These are phyloP conservation scores for Calliopum simillimum DNA, from an alignment of 2,888 invertebrate genomes.

Conservation along the genomic window DNA sequence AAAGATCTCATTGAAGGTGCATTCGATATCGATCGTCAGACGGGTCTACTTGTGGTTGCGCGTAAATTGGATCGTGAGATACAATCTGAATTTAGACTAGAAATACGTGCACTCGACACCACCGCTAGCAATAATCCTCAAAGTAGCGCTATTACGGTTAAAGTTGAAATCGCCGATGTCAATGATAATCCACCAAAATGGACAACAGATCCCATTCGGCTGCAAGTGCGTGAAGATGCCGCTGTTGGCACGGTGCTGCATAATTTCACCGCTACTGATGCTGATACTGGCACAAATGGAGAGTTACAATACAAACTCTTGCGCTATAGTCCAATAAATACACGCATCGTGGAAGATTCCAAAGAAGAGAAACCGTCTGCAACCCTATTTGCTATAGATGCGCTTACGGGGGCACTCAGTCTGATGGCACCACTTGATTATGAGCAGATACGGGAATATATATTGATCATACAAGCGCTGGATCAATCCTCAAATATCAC, in stretches of 20 bases:
- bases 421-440: slow-evolving; percentile 81
- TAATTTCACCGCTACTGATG: slow-evolving; percentile 89
- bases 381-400: slow-evolving; percentile 79
- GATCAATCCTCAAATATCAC: slow-evolving; percentile 82
- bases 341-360: neutral
- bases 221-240: slow-evolving; percentile 81
- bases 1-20: slow-evolving; percentile 79
- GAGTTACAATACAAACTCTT: slow-evolving; percentile 82
- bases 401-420: slow-evolving; percentile 85
- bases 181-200: slow-evolving; percentile 94
- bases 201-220: slow-evolving; percentile 84
- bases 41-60: slow-evolving; percentile 89
- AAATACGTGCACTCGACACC: slow-evolving; percentile 90
- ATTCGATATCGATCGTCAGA: slow-evolving; percentile 90
- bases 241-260: slow-evolving; percentile 80
- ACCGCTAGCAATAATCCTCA: slow-evolving; percentile 91
- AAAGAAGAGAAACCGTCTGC: neutral
- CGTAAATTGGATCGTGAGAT: slow-evolving; percentile 88
- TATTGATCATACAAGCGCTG: slow-evolving; percentile 83
- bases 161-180: slow-evolving; percentile 87
- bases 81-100: slow-evolving; percentile 86
- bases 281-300: slow-evolving; percentile 81
- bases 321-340: slow-evolving; percentile 70
- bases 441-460: slow-evolving; percentile 82
- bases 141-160: slow-evolving; percentile 90